These are phyloP conservation scores for Nycteola revayana DNA, from an alignment of 2,888 invertebrate genomes.

Conservation along the genomic window DNA sequence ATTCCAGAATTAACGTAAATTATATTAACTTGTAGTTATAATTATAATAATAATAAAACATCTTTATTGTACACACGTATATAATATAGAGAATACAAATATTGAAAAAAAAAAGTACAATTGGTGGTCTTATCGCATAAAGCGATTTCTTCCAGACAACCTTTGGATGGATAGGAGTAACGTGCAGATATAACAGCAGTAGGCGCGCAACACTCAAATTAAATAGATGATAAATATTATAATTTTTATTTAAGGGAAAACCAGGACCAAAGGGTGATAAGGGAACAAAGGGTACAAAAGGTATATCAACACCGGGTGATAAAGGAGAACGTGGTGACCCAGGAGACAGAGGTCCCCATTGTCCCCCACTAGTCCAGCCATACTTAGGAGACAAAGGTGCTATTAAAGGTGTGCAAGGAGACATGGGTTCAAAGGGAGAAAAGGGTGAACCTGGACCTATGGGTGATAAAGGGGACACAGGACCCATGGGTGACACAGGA, in stretches of 20 bases:
- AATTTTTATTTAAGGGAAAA: conserved; percentile 80
- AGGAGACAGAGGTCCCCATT: conserved; percentile 77
- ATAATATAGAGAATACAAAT: too few relatives aligned
- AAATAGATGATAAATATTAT: too few relatives aligned
- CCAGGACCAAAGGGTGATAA: conserved; percentile 86
- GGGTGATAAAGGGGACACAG: conserved; percentile 87
- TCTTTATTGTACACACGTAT: too few relatives aligned
- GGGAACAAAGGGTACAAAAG: conserved; percentile 85
- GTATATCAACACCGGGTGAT: conserved; percentile 74
- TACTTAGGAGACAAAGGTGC: conserved; percentile 62
- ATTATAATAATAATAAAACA: too few relatives aligned
- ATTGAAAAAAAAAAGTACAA: too few relatives aligned
- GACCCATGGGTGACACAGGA: conserved; percentile 87
- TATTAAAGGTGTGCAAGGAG: conserved; percentile 67
- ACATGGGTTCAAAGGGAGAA: conserved; percentile 83
- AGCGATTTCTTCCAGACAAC: too few relatives aligned
- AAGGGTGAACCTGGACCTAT: conserved; percentile 82
- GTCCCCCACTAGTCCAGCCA: conserved; percentile 44
- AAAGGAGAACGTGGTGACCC: conserved; percentile 84
- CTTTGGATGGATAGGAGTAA: too few relatives aligned
- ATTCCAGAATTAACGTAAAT: too few relatives aligned
- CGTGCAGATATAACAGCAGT: too few relatives aligned
- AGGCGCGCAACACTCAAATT: too few relatives aligned
- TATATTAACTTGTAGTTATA: too few relatives aligned
- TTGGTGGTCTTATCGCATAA: too few relatives aligned